Conservation (phyloP, 2,113 vertebrate species). For the Pseudonaja textilis region DNA sequence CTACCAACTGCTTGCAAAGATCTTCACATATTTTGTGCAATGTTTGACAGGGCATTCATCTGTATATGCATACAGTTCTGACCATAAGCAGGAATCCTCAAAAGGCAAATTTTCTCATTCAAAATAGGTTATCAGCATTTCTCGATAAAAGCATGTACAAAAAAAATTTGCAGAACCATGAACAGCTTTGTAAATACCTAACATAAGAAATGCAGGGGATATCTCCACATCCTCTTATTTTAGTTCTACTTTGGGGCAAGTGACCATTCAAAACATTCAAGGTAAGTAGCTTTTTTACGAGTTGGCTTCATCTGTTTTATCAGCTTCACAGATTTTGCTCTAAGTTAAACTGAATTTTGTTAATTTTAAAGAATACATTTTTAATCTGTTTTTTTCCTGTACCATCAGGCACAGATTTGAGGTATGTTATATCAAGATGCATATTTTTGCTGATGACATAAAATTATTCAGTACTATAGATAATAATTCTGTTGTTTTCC, state of each 20-base stretch:
- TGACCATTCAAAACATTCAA: background rate
- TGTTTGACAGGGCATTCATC: background rate
- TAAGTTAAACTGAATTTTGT: background rate
- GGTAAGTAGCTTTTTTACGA: background rate
- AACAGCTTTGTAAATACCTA: background rate
- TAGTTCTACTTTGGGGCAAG: background rate
- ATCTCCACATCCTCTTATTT: background rate
- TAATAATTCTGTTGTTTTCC: no score
- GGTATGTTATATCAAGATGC: background rate
- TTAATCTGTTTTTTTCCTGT: background rate
- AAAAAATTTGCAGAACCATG: background rate
- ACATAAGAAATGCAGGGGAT: background rate
- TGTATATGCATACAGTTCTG: background rate
- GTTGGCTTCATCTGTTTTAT: background rate
- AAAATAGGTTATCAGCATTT: background rate
- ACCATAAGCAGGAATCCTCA: background rate
- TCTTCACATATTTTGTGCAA: background rate
- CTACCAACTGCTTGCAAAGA: background rate
- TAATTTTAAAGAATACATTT: background rate
- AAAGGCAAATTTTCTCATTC: background rate
- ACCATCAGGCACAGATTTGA: background rate
- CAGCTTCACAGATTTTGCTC: background rate
- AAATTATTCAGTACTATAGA: no score
- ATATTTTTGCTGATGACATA: no score
- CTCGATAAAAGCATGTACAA: background rate